Base-by-base conservation (phyloP, 2,888 invertebrate species). In the Philaethria dido region DNA sequence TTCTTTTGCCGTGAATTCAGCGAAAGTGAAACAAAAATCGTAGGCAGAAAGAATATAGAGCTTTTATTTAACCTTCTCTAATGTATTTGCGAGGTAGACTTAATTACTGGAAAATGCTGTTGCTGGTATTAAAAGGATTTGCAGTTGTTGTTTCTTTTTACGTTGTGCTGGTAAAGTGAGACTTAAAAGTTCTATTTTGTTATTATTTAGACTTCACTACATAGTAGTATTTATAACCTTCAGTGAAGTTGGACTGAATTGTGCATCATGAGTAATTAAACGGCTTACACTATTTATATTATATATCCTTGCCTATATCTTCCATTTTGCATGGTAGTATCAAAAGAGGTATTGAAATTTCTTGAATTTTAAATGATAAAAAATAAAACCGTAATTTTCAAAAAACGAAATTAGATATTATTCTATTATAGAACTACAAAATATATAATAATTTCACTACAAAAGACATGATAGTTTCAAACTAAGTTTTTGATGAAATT, bases 21-120 rank as follows among this genome's bases (percentile, higher is more conserved):
- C 39, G 20, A 39, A 55, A 55, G 18, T 39, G 20, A 20, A 39
- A 39, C 14, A 14, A 18, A 39, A 8, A 20, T 55, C 20, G 36
- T 20, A 20, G 39, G 36, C 55, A 20, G 39, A 20, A 55, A 55
- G 14, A 39, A 18, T 39, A 39, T 39, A 39, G 20, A 39, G 39
- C 6, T 29, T 33, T 54, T 13, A 20, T 55, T 55, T 39, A 39
- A 39, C 39, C 39, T 55, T 39, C 39, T 9, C 20, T 39, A 39
- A 55, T 20, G 9, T 22, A 55, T 39, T 55, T 20, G 36, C 39
- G 9, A n/a, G 14, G 39, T 39, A 55, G 14, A 55, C 36, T 36
- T 55, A 55, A 55, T 39, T 55, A 55, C 20, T 39, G 20, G 14
- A 55, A 55, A 55, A 20, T 20, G n/a, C 18, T 54, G 14, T 13